Conservation (phyloP, 2,797 vertebrate genomes). For the Mycteria americana region DNA sequence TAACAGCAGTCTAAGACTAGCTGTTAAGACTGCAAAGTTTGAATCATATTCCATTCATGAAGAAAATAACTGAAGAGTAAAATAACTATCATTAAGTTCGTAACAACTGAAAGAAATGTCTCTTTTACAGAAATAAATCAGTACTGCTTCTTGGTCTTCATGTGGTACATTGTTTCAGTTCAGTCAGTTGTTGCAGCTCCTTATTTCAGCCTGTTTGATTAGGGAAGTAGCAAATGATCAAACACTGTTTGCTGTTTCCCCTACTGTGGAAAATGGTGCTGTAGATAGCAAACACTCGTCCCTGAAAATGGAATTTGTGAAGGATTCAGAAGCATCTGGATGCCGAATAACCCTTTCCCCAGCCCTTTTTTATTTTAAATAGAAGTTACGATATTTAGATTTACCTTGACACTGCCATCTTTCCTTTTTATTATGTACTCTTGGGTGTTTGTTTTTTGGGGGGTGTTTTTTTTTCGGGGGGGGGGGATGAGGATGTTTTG, state of each 20-base stretch:
- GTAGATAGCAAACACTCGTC: background rate
- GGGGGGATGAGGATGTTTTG: fast-evolving
- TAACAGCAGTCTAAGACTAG: background rate
- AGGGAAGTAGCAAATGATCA: background rate
- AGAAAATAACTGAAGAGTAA: background rate
- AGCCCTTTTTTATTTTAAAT: background rate
- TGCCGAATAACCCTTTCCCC: background rate
- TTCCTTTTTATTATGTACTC: background rate
- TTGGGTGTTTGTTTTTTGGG: background rate
- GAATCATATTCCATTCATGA: background rate
- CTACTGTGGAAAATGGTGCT: background rate
- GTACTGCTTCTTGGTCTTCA: background rate
- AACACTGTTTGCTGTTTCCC: background rate
- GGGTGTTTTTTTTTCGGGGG: fast-evolving
- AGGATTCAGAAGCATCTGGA: background rate
- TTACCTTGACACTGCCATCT: background rate
- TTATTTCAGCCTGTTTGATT: background rate
- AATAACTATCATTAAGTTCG: background rate
- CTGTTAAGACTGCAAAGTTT: background rate
- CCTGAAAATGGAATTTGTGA: background rate
- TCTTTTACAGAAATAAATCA: background rate
- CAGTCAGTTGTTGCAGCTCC: background rate
- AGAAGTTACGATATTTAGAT: background rate
- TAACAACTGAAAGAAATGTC: background rate
- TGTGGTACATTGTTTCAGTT: background rate